Percentiles rank a stretch among this genome's conserved stretches.
Evolutionary conservation across 2,113 vertebrate species (phyloP).

Genomic region (Hystrix brachyura): DNA sequence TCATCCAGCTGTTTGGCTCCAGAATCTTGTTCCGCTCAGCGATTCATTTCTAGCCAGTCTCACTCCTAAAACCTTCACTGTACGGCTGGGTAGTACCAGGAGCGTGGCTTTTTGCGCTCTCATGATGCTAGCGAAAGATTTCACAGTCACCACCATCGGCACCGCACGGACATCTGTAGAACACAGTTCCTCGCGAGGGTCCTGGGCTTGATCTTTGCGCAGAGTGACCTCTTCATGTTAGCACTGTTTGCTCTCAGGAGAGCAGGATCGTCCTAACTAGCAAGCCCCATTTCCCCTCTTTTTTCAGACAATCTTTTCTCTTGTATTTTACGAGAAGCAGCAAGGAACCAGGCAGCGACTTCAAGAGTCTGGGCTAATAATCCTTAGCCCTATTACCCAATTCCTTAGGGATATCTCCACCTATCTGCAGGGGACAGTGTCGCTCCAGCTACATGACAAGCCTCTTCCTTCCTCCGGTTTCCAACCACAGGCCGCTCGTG

Average conservation of each 20-base stretch:
- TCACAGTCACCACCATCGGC: not conserved
- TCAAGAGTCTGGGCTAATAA: not conserved
- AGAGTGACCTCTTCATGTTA: not conserved
- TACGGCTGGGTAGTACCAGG: rapidly evolving
- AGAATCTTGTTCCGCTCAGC: not conserved
- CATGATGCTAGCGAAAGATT: not conserved
- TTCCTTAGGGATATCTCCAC: not conserved
- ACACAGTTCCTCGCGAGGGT: not conserved
- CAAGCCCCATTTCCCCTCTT: not conserved
- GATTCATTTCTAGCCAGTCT: not conserved
- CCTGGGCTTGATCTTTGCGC: not conserved
- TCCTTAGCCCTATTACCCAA: not conserved
- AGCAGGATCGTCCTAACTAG: not conserved
- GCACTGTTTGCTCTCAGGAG: not conserved
- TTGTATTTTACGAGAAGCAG: not conserved
- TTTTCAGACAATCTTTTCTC: not conserved
- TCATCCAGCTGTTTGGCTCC: not conserved
- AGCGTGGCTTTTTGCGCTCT: not conserved
- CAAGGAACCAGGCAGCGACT: not conserved
- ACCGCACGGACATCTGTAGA: not conserved
- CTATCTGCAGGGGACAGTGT: not conserved
- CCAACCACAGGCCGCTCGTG: not conserved
- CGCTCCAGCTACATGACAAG: not conserved
- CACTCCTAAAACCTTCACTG: not conserved
- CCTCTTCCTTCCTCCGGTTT: not conserved